These are phyloP conservation scores for Echinarachnius parma DNA, from an alignment of 53 echinoderm and acorn worm species.

Conservation along the genomic window DNA sequence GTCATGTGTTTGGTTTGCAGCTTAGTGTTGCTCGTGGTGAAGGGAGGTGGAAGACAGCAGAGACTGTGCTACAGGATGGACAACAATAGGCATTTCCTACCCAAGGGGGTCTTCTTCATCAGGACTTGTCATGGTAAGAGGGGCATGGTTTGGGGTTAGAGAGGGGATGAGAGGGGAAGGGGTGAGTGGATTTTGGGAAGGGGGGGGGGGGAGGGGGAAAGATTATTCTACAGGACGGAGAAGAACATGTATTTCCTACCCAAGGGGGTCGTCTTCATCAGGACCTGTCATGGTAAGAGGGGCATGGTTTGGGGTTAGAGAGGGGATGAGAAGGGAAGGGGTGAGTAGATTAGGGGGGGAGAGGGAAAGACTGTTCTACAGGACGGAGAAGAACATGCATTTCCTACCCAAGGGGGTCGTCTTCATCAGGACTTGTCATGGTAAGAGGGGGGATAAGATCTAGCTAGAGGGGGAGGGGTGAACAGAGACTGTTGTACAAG, in stretches of 20 bases:
- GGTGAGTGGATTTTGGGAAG: no score
- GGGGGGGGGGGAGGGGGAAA: no score
- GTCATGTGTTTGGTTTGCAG: constrained; percentile 30
- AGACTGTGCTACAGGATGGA: constrained; percentile 71
- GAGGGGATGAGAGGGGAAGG: no score
- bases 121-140: constrained; percentile 82
- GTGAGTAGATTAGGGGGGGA: no score
- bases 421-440: constrained; percentile 77
- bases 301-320: constrained; percentile 31
- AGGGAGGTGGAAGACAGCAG: constrained; percentile 65
- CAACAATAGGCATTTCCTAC: constrained; percentile 70
- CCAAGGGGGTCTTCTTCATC: constrained; percentile 74
- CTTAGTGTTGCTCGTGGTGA: constrained; percentile 64
- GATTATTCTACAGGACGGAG: constrained; percentile 49
- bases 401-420: constrained; percentile 73
- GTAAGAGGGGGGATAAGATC: no score
- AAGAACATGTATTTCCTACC: constrained; percentile 74
- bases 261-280: constrained; percentile 72
- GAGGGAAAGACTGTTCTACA: no score
- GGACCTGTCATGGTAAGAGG: constrained; percentile 80
- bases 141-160: no score
- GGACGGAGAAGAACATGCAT: constrained; percentile 46
- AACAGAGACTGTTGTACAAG: no score
- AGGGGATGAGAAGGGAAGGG: constrained; percentile 60
- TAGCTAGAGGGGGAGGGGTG: no score